A percentile compares a stretch with the other conserved stretches of the same genome.
These are phyloP conservation scores for Heteronetta atricapilla DNA, from an alignment of 2,113 vertebrate species.

Conservation along the genomic window DNA sequence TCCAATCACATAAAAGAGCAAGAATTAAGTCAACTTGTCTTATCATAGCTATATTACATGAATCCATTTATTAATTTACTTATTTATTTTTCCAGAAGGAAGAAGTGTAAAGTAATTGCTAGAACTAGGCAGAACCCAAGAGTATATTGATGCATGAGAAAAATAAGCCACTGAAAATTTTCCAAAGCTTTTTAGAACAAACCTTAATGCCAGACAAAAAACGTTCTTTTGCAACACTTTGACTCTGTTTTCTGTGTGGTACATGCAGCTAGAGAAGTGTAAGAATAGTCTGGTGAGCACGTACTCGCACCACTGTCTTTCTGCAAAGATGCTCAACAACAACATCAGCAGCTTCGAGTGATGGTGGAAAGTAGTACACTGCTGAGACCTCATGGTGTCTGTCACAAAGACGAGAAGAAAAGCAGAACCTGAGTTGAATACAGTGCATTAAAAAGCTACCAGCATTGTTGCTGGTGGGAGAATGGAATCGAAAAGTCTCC, in stretches of 20 bases:
- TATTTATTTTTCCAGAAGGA: not conserved
- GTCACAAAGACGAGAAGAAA: not conserved
- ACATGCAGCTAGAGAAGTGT: fast-evolving
- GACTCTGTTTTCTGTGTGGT: not conserved
- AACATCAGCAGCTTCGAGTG: not conserved
- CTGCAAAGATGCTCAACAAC: not conserved
- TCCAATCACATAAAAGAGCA: conserved; percentile 47
- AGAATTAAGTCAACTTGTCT: conserved; percentile 25
- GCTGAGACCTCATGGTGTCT: fast-evolving
- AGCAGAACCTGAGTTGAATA: not conserved
- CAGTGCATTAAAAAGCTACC: fast-evolving
- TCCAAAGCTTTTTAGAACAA: conserved; percentile 13
- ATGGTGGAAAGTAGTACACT: not conserved
- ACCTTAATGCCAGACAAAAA: not conserved
- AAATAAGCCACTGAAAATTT: conserved; percentile 25
- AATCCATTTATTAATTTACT: not conserved
- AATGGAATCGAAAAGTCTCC: not conserved
- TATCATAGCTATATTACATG: not conserved
- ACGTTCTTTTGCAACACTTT: not conserved
- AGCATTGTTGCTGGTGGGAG: fast-evolving
- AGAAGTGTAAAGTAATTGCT: conserved; percentile 26
- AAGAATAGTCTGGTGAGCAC: not conserved
- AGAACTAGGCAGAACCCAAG: not conserved
- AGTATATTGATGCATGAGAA: not conserved
- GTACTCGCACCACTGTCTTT: not conserved